Evolutionary conservation across 2,113 vertebrate genomes (phyloP).

Genomic region (Heliornis fulica): DNA sequence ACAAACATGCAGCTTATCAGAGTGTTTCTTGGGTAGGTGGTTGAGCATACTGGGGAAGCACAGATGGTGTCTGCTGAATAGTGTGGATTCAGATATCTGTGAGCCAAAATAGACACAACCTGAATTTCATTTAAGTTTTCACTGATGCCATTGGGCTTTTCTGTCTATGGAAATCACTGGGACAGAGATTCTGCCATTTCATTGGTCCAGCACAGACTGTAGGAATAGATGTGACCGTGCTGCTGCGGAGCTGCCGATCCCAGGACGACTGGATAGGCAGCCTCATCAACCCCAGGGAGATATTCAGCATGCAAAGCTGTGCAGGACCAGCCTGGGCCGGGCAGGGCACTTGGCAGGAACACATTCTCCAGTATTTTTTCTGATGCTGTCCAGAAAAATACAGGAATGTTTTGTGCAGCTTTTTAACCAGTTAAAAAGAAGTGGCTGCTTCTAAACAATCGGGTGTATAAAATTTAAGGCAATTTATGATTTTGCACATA

Average conservation of each 20-base stretch:
- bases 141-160: not conserved
- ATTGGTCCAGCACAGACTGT: no score
- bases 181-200: not conserved
- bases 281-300: not conserved
- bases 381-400: not conserved
- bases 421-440: not conserved
- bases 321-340: not conserved
- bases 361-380: not conserved
- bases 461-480: not conserved
- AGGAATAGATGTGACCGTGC: not conserved
- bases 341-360: not conserved
- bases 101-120: not conserved
- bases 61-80: not conserved
- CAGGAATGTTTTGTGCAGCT: no score
- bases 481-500: not conserved
- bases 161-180: not conserved
- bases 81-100: not conserved
- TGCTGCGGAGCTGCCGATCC: not conserved
- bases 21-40: not conserved
- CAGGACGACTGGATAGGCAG: not conserved
- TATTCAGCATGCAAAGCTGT: not conserved
- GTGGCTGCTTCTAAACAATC: not conserved
- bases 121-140: not conserved
- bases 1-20: not conserved
- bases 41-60: not conserved